Evolutionary conservation across 2,797 vertebrate genomes (phyloP).

Genomic region (Falco cherrug): DNA sequence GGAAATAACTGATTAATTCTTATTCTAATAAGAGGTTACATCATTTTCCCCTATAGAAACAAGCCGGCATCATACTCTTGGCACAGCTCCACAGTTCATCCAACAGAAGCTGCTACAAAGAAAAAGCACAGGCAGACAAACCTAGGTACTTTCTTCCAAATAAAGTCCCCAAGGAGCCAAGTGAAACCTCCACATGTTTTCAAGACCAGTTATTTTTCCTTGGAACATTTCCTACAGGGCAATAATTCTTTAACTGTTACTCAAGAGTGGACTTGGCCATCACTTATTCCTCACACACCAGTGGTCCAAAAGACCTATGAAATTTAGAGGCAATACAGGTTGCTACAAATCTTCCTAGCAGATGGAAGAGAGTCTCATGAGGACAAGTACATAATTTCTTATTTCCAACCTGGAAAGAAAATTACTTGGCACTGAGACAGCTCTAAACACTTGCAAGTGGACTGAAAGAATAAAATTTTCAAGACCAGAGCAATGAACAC

Average conservation of each 20-base stretch:
- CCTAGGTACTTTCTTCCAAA: background rate
- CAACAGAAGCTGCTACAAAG: background rate
- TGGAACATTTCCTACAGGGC: background rate
- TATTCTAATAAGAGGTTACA: background rate
- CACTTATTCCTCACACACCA: background rate
- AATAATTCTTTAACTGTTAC: background rate
- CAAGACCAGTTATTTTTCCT: background rate
- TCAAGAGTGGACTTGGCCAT: background rate
- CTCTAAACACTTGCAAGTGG: background rate
- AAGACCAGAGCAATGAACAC: background rate
- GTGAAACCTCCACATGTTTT: background rate
- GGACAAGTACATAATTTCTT: background rate
- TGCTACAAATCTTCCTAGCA: slow-evolving; percentile 27
- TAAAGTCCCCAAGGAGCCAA: background rate
- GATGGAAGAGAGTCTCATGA: slow-evolving; percentile 10
- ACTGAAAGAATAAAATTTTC: background rate
- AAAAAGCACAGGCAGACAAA: background rate
- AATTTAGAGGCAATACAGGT: slow-evolving; percentile 27
- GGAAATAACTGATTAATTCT: background rate
- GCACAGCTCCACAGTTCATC: background rate
- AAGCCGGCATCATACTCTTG: background rate
- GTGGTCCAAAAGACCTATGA: background rate
- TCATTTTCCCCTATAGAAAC: background rate
- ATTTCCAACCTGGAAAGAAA: slow-evolving; percentile 34
- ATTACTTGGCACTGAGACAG: background rate